Evolutionary conservation across 1,140 invertebrate species (phyloP).

Genomic region (Drosophila equinoxialis): DNA sequence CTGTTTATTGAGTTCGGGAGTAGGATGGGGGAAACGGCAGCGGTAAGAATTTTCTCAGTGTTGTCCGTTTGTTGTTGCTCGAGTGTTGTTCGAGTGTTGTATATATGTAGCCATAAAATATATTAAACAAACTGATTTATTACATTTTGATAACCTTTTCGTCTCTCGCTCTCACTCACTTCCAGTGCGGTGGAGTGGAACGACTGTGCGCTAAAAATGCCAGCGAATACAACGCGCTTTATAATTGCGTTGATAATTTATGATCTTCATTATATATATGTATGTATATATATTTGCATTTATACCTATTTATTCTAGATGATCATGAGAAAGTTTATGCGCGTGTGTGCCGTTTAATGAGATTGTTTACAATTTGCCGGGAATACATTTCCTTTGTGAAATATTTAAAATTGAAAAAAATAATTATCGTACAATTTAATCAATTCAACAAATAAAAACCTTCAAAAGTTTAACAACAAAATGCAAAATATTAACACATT

Average conservation of each 20-base stretch:
- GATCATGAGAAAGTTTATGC: conserved; percentile 11
- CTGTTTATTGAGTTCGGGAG: conserved; percentile 54
- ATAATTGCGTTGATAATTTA: conserved; percentile 76
- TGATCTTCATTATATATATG: conserved; percentile 39
- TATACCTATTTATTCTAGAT: conserved; percentile 30
- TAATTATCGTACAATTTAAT: conserved; percentile 9
- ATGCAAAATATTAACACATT: conserved; percentile 29
- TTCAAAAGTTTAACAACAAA: neutral
- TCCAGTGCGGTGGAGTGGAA: conserved; percentile 43
- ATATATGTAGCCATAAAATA: conserved; percentile 55
- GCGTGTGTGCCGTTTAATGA: conserved; percentile 53
- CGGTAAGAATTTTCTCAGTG: conserved; percentile 31
- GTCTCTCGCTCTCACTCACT: conserved; percentile 20
- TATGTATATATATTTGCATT: conserved; percentile 16
- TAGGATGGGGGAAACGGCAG: conserved; percentile 12
- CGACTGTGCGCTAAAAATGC: conserved; percentile 65
- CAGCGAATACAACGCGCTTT: conserved; percentile 46
- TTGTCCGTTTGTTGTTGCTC: conserved; percentile 14
- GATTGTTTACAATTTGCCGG: conserved; percentile 53
- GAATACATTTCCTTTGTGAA: conserved; percentile 23
- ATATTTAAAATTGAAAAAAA: conserved; percentile 6
- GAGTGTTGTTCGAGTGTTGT: conserved; percentile 44
- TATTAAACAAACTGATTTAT: conserved; percentile 76
- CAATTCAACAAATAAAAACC: conserved; percentile 5
- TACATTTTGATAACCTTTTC: conserved; percentile 75